phyloP scores from a whole-genome alignment of 2,797 vertebrate genomes.

The Arvicola amphibius region DNA sequence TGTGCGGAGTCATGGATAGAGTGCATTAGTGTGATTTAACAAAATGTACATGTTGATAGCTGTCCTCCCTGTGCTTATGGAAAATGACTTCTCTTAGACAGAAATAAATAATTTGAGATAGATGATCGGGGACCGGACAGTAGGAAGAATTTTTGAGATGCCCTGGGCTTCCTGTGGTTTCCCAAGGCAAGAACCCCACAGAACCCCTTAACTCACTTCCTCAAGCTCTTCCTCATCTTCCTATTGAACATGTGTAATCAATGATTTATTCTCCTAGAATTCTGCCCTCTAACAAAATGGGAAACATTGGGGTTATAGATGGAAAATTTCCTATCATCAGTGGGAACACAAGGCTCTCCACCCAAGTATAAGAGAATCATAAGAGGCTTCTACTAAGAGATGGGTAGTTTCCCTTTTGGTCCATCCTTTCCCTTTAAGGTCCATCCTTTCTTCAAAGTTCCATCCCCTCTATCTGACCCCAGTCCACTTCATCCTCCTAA shows the following conservation, averaged over 20 bases:
- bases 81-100: not conserved
- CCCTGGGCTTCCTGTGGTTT: not conserved
- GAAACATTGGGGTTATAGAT: not conserved
- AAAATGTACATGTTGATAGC: not conserved
- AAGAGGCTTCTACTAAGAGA: not conserved
- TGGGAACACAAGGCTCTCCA: not conserved
- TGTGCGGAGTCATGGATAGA: not conserved
- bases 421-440: not conserved
- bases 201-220: not conserved
- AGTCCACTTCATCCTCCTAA: not conserved
- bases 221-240: not conserved
- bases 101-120: not conserved
- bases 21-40: slow-evolving; percentile 32
- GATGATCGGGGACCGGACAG: not conserved
- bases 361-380: not conserved
- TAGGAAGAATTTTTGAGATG: not conserved
- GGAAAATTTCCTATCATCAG: not conserved
- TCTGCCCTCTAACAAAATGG: not conserved
- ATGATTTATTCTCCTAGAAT: not conserved
- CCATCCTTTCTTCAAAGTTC: not conserved
- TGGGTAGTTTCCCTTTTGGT: not conserved
- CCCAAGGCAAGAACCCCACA: not conserved
- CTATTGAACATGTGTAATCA: not conserved
- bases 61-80: not conserved
- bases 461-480: not conserved